phyloP scores from a whole-genome alignment of 2,113 vertebrate genomes.

The Equus quagga region DNA sequence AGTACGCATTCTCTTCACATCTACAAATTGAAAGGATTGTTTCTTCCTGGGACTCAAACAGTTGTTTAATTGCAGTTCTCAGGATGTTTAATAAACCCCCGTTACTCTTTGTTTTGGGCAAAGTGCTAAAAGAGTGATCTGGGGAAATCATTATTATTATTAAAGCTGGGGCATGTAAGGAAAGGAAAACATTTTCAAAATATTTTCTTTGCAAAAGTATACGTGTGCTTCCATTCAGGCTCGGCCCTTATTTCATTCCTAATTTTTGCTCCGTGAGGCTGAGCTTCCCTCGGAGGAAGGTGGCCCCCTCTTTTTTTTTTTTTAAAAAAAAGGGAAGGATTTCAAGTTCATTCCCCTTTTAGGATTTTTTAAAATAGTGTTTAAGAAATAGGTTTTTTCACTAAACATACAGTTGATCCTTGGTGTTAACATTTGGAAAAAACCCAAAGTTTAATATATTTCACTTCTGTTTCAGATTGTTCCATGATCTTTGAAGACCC shows the following conservation, averaged over 20 bases:
- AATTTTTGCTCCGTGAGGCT: not conserved
- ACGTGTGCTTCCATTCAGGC: not conserved
- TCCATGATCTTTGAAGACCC: constrained; percentile 19
- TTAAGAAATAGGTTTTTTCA: not conserved
- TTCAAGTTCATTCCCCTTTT: constrained; percentile 12
- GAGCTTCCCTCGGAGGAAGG: not conserved
- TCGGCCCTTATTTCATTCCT: not conserved
- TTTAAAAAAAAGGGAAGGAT: not conserved
- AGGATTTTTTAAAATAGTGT: constrained; percentile 23
- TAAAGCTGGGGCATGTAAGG: not conserved
- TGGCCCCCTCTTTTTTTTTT: not conserved
- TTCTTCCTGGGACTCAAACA: not conserved
- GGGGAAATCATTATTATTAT: constrained; percentile 16
- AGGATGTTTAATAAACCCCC: not conserved
- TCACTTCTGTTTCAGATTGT: constrained; percentile 58
- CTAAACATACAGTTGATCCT: not conserved
- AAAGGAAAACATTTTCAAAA: not conserved
- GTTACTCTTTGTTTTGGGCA: not conserved
- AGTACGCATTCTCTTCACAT: not conserved
- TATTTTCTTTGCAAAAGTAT: not conserved
- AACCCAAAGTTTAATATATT: not conserved
- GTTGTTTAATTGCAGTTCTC: not conserved
- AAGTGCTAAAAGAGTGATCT: not conserved
- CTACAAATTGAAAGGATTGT: not conserved
- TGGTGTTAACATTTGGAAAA: not conserved